Percentiles rank a stretch among this genome's conserved stretches.
These are phyloP conservation scores for Ctenoplectra terminalis DNA, from an alignment of 1,140 invertebrate genomes.

Conservation along the genomic window DNA sequence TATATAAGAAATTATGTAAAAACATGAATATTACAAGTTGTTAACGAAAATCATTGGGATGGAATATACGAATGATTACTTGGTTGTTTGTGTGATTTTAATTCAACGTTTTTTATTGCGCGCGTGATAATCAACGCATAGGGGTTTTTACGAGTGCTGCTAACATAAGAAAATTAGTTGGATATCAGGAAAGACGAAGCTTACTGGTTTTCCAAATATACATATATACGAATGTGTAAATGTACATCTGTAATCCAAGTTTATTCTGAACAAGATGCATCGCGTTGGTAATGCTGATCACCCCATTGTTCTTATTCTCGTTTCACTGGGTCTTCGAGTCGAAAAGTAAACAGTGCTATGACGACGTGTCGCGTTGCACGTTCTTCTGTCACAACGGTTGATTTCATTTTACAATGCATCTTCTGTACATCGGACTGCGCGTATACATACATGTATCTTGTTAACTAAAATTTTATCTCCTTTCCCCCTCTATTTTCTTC, in stretches of 20 bases:
- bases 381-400: not conserved
- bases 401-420: not conserved
- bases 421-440: not conserved
- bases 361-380: not conserved
- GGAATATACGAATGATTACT: not conserved
- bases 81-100: not conserved
- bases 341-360: constrained; percentile 24
- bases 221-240: too few species aligned
- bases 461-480: not conserved
- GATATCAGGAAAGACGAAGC: not conserved
- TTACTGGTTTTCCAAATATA: not conserved
- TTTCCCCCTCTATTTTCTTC: not conserved
- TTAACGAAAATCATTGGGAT: not conserved
- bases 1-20: not conserved
- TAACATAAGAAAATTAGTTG: not conserved
- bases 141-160: not conserved
- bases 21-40: not conserved
- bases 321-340: not conserved
- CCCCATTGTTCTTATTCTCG: not conserved
- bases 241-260: not conserved
- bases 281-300: not conserved
- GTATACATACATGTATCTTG: too few species aligned
- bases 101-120: not conserved
- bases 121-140: not conserved
- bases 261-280: not conserved